A percentile compares a stretch with the other conserved stretches of the same genome.
phyloP scores from a whole-genome alignment of 2,888 invertebrate genomes.

The Eristalinus sepulchralis region DNA sequence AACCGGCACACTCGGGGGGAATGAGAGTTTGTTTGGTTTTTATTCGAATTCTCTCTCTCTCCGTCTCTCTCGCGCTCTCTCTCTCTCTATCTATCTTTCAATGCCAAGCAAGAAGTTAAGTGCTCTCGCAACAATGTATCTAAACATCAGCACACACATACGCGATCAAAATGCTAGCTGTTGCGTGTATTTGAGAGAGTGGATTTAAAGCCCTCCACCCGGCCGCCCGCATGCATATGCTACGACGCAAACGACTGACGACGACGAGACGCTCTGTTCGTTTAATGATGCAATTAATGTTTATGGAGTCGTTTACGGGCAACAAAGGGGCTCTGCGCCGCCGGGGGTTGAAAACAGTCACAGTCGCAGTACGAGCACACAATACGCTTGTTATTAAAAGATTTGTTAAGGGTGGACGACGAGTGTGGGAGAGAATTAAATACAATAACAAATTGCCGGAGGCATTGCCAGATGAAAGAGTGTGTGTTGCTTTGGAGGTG shows the following conservation, averaged over 20 bases:
- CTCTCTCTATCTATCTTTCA: neutral
- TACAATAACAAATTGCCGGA: conserved; percentile 41
- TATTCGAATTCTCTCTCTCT: neutral
- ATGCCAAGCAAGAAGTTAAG: neutral
- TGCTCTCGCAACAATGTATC: conserved; percentile 61
- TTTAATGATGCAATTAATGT: conserved; percentile 70
- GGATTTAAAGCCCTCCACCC: neutral
- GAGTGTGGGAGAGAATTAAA: conserved; percentile 39
- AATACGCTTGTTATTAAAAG: conserved; percentile 43
- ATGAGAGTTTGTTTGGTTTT: neutral
- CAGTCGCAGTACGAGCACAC: neutral
- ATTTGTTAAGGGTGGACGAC: conserved; percentile 51
- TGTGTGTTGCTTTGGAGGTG: neutral
- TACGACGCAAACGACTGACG: neutral
- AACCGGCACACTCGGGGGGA: neutral
- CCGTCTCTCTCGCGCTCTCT: neutral
- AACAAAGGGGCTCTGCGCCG: conserved; percentile 11
- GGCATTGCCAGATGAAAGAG: conserved; percentile 23
- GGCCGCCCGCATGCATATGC: conserved; percentile 26
- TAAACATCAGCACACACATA: conserved; percentile 38
- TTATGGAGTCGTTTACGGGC: conserved; percentile 40
- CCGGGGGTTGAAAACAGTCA: conserved; percentile 18
- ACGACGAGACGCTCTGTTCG: conserved; percentile 25
- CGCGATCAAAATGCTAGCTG: neutral
- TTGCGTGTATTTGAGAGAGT: neutral